These are phyloP conservation scores for Lineus longissimus DNA, from an alignment of 1,140 invertebrate genomes.

Conservation along the genomic window DNA sequence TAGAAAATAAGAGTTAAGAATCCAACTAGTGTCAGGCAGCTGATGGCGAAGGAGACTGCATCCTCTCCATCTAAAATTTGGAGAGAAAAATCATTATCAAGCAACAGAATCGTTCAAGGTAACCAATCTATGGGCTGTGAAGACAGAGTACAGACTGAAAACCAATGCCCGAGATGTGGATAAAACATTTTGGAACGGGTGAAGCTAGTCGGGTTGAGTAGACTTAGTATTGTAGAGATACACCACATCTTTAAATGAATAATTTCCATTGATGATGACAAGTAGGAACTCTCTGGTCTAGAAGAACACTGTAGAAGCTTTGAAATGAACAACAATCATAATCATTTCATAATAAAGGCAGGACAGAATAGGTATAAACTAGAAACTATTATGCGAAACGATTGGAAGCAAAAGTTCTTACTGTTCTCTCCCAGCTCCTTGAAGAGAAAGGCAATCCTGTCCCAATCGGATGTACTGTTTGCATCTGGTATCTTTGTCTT, in stretches of 20 bases:
- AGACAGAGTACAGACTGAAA: too few species aligned
- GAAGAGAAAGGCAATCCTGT: slow-evolving; percentile 34
- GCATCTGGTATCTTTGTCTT: slow-evolving; percentile 14
- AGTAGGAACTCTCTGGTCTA: too few species aligned
- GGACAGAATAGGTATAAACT: background rate
- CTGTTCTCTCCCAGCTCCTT: slow-evolving; percentile 37
- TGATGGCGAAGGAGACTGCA: slow-evolving; percentile 53
- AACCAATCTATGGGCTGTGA: too few species aligned
- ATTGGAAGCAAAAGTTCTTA: slow-evolving; percentile 15
- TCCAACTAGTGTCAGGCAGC: slow-evolving; percentile 52
- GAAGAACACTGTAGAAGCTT: too few species aligned
- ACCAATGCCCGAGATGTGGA: too few species aligned
- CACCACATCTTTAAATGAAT: too few species aligned
- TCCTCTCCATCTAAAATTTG: slow-evolving; percentile 46
- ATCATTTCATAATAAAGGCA: background rate
- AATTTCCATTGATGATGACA: too few species aligned
- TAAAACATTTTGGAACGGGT: too few species aligned
- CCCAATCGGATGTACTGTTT: slow-evolving; percentile 29
- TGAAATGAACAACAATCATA: too few species aligned
- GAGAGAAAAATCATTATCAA: slow-evolving; percentile 11
- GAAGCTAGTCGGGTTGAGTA: too few species aligned
- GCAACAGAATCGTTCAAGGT: too few species aligned
- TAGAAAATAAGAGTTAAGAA: slow-evolving; percentile 53
- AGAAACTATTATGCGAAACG: background rate
- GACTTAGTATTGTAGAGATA: too few species aligned